Percentiles rank a stretch among this genome's conserved stretches.
These are phyloP conservation scores for Boloria euphrosyne DNA, from an alignment of 2,888 invertebrate genomes.

Conservation along the genomic window DNA sequence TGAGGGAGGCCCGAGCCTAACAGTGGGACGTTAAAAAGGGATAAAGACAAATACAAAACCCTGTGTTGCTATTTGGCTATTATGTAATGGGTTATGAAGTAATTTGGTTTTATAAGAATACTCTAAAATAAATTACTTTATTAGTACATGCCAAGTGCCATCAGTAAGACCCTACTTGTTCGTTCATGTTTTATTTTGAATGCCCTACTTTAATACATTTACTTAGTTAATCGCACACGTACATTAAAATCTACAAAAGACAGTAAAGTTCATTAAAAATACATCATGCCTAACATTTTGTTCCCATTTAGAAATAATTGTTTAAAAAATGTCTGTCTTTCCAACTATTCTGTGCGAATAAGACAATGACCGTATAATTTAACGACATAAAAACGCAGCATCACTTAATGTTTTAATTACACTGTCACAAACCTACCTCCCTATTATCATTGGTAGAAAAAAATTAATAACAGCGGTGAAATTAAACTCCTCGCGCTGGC, in stretches of 20 bases:
- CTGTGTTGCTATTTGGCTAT: too few species aligned
- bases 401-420: constrained; percentile 48
- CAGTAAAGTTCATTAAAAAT: neutral
- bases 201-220: too few species aligned
- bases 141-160: too few species aligned
- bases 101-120: too few species aligned
- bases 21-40: too few species aligned
- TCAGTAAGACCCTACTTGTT: too few species aligned
- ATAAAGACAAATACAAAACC: too few species aligned
- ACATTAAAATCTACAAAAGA: constrained; percentile 6
- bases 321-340: constrained; percentile 21
- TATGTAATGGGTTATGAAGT: too few species aligned
- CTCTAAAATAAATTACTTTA: too few species aligned
- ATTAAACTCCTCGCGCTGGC: constrained; percentile 53
- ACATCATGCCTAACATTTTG: constrained; percentile 7
- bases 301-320: constrained; percentile 12
- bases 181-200: too few species aligned
- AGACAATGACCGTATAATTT: constrained; percentile 33
- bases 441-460: constrained; percentile 49
- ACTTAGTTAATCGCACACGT: neutral
- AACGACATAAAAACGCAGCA: constrained; percentile 34
- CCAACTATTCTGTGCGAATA: constrained; percentile 30
- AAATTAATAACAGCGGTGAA: constrained; percentile 49
- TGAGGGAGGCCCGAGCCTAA: too few species aligned
- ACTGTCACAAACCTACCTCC: constrained; percentile 48